Evolutionary conservation across 2,888 invertebrate genomes (phyloP).

Genomic region (Microdon myrmicae): DNA sequence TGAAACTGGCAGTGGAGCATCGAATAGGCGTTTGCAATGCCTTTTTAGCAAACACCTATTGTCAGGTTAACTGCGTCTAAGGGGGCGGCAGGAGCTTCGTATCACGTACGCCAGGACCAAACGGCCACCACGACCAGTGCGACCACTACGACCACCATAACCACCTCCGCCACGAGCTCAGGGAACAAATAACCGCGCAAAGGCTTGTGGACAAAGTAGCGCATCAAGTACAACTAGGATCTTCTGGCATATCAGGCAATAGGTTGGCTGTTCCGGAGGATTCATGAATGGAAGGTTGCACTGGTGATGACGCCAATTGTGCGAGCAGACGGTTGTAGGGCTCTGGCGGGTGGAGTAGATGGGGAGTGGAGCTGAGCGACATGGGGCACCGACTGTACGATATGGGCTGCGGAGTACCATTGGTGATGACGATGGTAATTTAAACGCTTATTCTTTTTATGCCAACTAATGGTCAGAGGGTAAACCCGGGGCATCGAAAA

Average conservation of each 20-base stretch:
- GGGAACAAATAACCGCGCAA: constrained; percentile 15
- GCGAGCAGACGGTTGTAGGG: no score
- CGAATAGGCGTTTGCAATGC: constrained; percentile 8
- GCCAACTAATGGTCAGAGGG: constrained; percentile 21
- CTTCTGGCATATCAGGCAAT: constrained; percentile 32
- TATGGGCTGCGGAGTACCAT: no score
- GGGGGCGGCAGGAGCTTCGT: constrained; percentile 11
- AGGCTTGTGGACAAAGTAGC: constrained; percentile 21
- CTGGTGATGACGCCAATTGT: constrained; percentile 31
- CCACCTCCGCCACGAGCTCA: no score
- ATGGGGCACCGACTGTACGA: no score
- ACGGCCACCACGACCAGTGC: no score
- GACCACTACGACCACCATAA: no score
- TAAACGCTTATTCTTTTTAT: constrained; percentile 34
- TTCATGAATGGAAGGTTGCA: constrained; percentile 30
- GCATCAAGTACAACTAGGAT: constrained; percentile 36
- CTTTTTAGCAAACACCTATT: constrained; percentile 34
- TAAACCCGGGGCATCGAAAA: constrained; percentile 3
- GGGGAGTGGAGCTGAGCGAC: no score
- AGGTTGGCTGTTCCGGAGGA: constrained; percentile 37
- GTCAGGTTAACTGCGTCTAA: constrained; percentile 16
- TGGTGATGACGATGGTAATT: constrained; percentile 48
- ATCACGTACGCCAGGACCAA: no score
- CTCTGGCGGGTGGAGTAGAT: no score
- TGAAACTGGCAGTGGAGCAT: constrained; percentile 1